phyloP scores from a whole-genome alignment of 2,888 invertebrate species.

The Odontocolon sp. region DNA sequence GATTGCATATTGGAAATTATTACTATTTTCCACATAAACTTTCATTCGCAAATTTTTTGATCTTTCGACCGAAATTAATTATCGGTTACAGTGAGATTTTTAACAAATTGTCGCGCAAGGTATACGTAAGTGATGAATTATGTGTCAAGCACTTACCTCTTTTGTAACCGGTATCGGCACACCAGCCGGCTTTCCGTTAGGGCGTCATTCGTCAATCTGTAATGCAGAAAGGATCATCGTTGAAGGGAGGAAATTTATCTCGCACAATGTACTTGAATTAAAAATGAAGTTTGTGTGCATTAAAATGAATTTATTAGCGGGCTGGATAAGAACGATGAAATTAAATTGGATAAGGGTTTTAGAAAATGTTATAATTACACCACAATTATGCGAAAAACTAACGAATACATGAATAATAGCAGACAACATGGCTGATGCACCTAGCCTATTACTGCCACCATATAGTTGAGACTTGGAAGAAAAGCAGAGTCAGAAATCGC shows the following conservation, averaged over 20 bases:
- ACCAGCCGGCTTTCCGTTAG: slow-evolving; percentile 77
- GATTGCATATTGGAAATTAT: no score
- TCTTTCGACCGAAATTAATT: neutral
- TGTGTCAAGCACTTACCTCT: slow-evolving; percentile 71
- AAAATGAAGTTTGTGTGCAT: slow-evolving; percentile 2
- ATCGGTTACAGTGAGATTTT: no score
- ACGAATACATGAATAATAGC: no score
- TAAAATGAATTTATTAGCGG: slow-evolving; percentile 2
- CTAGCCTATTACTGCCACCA: neutral
- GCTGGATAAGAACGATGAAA: slow-evolving; percentile 9
- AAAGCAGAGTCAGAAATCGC: slow-evolving; percentile 38
- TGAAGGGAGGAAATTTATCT: slow-evolving; percentile 2
- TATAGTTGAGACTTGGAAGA: slow-evolving; percentile 35
- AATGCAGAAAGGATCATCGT: slow-evolving; percentile 54
- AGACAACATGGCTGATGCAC: no score
- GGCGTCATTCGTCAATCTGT: slow-evolving; percentile 79
- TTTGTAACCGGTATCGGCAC: slow-evolving; percentile 74
- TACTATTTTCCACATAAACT: no score
- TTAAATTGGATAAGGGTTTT: slow-evolving; percentile 15
- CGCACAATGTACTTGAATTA: no score
- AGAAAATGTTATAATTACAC: no score
- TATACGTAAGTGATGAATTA: no score
- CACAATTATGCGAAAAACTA: no score
- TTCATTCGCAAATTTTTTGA: no score
- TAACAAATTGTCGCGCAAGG: no score